Conservation (phyloP, 2,888 invertebrate genomes). For the Sipha maydis region DNA sequence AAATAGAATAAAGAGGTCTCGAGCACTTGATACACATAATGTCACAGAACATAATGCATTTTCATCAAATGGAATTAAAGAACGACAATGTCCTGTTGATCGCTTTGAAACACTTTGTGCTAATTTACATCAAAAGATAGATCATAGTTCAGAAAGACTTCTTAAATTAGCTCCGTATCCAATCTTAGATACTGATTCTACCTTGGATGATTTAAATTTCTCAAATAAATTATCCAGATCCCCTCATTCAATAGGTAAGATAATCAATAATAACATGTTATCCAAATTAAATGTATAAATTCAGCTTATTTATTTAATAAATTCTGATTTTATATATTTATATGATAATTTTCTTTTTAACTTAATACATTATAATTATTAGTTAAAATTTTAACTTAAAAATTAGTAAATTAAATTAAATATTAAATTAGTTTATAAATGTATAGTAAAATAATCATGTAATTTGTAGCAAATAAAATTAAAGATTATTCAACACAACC, state of each 20-base stretch:
- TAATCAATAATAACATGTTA: background rate
- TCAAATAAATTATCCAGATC: constrained; percentile 10
- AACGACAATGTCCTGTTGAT: constrained; percentile 41
- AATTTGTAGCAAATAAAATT: constrained; percentile 34
- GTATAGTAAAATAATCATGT: background rate
- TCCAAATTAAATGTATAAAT: too few species aligned
- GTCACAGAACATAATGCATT: constrained; percentile 35
- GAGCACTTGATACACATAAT: constrained; percentile 49
- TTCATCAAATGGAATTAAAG: constrained; percentile 39
- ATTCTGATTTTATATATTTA: background rate
- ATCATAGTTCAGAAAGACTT: constrained; percentile 38
- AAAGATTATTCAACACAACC: constrained; percentile 39
- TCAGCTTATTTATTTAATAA: background rate
- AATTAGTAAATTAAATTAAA: too few species aligned
- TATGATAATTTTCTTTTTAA: background rate
- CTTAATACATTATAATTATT: background rate
- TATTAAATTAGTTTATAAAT: background rate
- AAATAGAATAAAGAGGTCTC: constrained; percentile 50
- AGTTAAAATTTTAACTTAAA: too few species aligned
- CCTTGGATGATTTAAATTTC: constrained; percentile 20
- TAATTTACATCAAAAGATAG: constrained; percentile 25
- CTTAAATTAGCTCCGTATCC: constrained; percentile 51
- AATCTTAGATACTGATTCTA: constrained; percentile 37
- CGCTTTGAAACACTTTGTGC: constrained; percentile 17
- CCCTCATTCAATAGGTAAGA: constrained; percentile 32